Evolutionary conservation across 2,888 invertebrate species (phyloP), one percentile per base, ranked within the genome.

Genomic region (Hirtodrosophila trivittata): DNA sequence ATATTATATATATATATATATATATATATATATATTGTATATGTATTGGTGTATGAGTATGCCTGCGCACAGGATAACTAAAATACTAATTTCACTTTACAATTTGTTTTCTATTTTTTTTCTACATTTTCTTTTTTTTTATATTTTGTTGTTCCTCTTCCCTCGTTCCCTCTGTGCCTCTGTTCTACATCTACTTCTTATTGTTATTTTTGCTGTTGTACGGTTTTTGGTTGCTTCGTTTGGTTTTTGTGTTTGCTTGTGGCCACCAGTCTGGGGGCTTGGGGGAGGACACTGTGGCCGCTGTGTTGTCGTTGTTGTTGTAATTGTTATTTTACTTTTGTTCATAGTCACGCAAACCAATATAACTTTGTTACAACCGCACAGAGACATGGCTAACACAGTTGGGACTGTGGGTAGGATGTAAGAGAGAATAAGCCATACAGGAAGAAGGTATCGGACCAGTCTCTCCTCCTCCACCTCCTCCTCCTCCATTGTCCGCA

Each of bases 51-150:
- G 38, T 54, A 66, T 45, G 63, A 41, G 56, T 75, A 46, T 75
- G 72, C 60, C 75, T 81, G 67, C 50, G 71, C 77, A 67, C 73
- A 77, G 81, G 80, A 81, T 81, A 85, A 80, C 81, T 85, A 82
- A 85, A 85, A 85, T 82, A 82, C 81, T 85, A 85, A 82, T 85
- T 85, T 81, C 81, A 84, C 81, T 81, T 81, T 81, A 84, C 73
- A 80, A 81, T 84, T 81, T 81, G 77, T 81, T 84, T 77, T 77
- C 64, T 51, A 66, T 75, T 77, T 77, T 65, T 62, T 57, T 33
- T 25, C 13, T 12, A 46, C 35, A 18, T 14, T 32, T 45, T 16
- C 49, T 39, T 25, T 50, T 28, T 37, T 46, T 51, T 1, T 41
- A 1, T 5, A 8, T 41, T 9, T 41, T 41, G 10, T 64, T 39